phyloP scores from a whole-genome alignment of 2,113 vertebrate species.

The Esox niger region DNA sequence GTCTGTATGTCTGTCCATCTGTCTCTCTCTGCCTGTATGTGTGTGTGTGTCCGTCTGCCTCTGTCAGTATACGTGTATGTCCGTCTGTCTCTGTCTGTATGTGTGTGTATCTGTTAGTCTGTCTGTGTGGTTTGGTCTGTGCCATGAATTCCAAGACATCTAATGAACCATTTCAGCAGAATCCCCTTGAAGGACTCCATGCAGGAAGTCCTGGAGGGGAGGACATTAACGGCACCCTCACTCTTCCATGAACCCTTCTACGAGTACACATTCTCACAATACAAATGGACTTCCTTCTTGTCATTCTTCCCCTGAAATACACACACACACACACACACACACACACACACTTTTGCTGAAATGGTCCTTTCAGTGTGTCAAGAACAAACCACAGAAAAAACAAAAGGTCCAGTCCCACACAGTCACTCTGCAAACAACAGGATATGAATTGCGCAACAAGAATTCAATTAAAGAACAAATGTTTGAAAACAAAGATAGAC shows the following conservation, averaged over 20 bases:
- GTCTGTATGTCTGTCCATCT: slow-evolving; percentile 7
- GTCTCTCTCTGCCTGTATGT: not conserved
- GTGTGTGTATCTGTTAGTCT: not conserved
- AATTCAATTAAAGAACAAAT: slow-evolving; percentile 71
- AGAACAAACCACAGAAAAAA: slow-evolving; percentile 69
- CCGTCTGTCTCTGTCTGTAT: not conserved
- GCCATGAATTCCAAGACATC: slow-evolving; percentile 41
- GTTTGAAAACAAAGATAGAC: slow-evolving; percentile 61
- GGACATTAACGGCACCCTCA: slow-evolving; percentile 55
- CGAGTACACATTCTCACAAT: slow-evolving; percentile 56
- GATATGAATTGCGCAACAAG: slow-evolving; percentile 76
- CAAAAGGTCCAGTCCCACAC: slow-evolving; percentile 54
- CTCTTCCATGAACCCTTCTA: slow-evolving; percentile 53
- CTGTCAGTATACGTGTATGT: too few relatives aligned
- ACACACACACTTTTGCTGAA: slow-evolving; percentile 39
- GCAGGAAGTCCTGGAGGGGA: slow-evolving; percentile 56
- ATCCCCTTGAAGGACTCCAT: slow-evolving; percentile 38
- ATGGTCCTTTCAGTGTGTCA: slow-evolving; percentile 61
- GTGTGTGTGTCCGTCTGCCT: not conserved
- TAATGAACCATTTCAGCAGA: slow-evolving; percentile 47
- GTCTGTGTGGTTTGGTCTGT: too few relatives aligned
- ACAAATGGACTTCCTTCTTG: slow-evolving; percentile 70
- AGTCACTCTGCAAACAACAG: slow-evolving; percentile 70
- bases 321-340: slow-evolving; percentile 21
- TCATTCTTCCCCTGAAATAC: slow-evolving; percentile 52